Conservation (phyloP, 2,113 vertebrate genomes). For the Nycticorax nycticorax region DNA sequence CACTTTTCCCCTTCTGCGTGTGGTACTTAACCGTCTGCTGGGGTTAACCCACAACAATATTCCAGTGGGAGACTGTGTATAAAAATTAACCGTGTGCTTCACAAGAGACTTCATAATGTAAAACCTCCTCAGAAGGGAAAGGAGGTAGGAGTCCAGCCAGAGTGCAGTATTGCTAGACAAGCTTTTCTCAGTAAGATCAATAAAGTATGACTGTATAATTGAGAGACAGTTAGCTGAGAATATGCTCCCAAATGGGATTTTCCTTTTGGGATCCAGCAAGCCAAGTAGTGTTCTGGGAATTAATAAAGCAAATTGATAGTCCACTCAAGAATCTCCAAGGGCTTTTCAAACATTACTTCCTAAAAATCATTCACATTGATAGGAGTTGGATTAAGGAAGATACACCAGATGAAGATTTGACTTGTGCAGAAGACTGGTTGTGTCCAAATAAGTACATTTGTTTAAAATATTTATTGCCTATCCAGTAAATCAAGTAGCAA, state of each 20-base stretch:
- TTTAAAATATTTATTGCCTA: neutral
- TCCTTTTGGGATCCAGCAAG: slow-evolving; percentile 8
- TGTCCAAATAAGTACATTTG: neutral
- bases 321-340: slow-evolving; percentile 24
- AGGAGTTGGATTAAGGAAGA: neutral
- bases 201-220: slow-evolving; percentile 31
- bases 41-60: neutral
- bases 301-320: slow-evolving; percentile 38
- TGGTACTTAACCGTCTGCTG: neutral
- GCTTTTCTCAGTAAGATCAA: slow-evolving; percentile 12
- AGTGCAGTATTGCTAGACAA: neutral
- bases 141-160: neutral
- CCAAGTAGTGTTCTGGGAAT: slow-evolving; percentile 7
- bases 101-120: neutral
- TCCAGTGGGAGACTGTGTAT: neutral
- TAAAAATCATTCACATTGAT: neutral
- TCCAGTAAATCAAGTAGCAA: neutral
- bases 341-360: neutral
- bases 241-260: slow-evolving; percentile 28
- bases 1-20: neutral
- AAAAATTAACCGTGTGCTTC: neutral
- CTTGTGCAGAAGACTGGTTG: neutral
- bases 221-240: slow-evolving; percentile 30
- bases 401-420: neutral
- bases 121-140: neutral